A percentile compares a stretch with the other conserved stretches of the same genome.
Evolutionary conservation across 1,140 invertebrate species (phyloP).

Genomic region (Drosophila orosa): DNA sequence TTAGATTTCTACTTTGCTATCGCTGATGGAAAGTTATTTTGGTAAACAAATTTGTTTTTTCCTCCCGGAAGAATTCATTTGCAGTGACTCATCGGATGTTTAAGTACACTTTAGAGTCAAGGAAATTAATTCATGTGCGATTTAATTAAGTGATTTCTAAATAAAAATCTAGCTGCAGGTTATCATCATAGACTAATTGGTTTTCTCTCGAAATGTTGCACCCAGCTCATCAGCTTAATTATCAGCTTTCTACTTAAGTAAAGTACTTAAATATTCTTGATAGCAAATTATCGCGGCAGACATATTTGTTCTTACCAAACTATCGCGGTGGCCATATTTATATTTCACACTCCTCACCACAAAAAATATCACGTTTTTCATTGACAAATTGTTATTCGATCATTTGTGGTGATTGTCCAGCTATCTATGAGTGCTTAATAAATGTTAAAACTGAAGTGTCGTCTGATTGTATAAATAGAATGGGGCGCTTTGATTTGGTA

Average conservation of each 20-base stretch:
- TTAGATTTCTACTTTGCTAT: slow-evolving; percentile 6
- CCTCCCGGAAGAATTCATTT: not conserved
- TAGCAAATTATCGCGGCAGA: not conserved
- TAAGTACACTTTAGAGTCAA: not conserved
- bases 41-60: slow-evolving; percentile 2
- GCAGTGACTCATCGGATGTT: not conserved
- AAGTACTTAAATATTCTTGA: slow-evolving; percentile 6
- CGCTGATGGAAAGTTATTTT: slow-evolving; percentile 2
- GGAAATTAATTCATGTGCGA: slow-evolving; percentile 3
- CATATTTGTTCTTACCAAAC: slow-evolving; percentile 5
- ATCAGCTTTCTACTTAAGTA: slow-evolving; percentile 4
- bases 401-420: not conserved
- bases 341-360: not conserved
- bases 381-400: slow-evolving; percentile 6
- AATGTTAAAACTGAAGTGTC: slow-evolving; percentile 9
- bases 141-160: slow-evolving; percentile 17
- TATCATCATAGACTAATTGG: not conserved
- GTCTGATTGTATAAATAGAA: not conserved
- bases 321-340: slow-evolving; percentile 1
- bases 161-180: not conserved
- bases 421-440: slow-evolving; percentile 15
- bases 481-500: not conserved
- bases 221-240: not conserved
- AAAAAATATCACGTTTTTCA: not conserved
- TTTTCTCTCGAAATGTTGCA: slow-evolving; percentile 3